These are phyloP conservation scores for Actenoides hombroni DNA, from an alignment of 2,113 vertebrate species.

Conservation along the genomic window DNA sequence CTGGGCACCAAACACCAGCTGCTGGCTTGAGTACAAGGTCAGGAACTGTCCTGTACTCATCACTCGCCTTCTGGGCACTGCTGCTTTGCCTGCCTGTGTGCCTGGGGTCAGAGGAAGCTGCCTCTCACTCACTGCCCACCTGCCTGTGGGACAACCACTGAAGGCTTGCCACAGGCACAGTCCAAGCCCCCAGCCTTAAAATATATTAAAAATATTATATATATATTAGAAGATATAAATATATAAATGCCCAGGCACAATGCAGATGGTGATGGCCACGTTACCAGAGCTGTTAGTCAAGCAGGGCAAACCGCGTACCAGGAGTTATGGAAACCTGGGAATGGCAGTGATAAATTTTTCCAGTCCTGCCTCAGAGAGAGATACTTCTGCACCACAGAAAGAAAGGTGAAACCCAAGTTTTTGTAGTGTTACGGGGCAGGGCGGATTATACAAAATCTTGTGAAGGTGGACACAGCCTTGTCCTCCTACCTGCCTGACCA, in stretches of 20 bases:
- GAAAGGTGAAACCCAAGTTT: background rate
- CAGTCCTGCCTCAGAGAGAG: background rate
- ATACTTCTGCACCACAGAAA: background rate
- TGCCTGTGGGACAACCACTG: background rate
- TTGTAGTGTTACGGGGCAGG: background rate
- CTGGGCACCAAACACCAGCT: background rate
- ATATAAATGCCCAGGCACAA: background rate
- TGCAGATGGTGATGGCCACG: background rate
- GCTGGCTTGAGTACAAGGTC: background rate
- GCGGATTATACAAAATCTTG: background rate
- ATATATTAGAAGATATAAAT: too few relatives aligned
- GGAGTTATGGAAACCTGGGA: background rate
- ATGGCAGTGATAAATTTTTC: background rate
- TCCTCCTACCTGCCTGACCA: background rate
- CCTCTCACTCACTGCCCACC: background rate
- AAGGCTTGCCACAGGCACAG: background rate
- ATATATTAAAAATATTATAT: background rate
- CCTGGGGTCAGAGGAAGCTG: background rate
- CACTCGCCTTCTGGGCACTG: background rate
- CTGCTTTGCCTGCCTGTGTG: background rate
- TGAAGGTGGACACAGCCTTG: background rate
- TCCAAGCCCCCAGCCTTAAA: background rate
- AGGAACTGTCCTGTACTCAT: background rate
- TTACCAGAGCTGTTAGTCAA: background rate
- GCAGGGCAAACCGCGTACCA: background rate